A percentile compares a stretch with the other conserved stretches of the same genome.
These are phyloP conservation scores for Tethea ocularis DNA, from an alignment of 2,888 invertebrate species.

Conservation along the genomic window DNA sequence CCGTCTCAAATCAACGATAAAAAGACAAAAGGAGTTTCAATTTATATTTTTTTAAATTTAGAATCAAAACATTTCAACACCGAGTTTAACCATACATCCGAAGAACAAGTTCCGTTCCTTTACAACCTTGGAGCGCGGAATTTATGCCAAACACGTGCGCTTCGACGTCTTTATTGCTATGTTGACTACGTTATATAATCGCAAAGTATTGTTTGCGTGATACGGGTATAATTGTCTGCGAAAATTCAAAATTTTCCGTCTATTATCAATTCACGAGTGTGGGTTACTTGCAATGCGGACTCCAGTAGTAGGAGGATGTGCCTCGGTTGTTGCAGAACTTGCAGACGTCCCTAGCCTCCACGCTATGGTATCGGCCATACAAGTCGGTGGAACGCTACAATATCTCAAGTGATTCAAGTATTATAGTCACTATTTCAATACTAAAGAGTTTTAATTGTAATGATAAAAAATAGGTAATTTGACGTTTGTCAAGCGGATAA, in stretches of 20 bases:
- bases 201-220: conserved; percentile 16
- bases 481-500: too few species aligned
- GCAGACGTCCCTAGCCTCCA: too few species aligned
- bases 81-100: conserved; percentile 11
- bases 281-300: too few species aligned
- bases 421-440: too few species aligned
- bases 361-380: too few species aligned
- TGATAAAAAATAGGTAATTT: too few species aligned
- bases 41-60: not conserved
- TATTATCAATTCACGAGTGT: too few species aligned
- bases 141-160: conserved; percentile 60
- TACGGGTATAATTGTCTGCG: conserved; percentile 13
- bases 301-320: too few species aligned
- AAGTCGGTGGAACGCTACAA: too few species aligned
- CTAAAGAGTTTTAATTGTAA: too few species aligned
- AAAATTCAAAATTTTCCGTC: conserved; percentile 12
- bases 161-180: conserved; percentile 27
- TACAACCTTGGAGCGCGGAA: conserved; percentile 47
- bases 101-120: conserved; percentile 27
- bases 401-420: too few species aligned
- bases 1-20: not conserved
- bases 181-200: conserved; percentile 30
- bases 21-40: not conserved
- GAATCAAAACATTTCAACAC: conserved; percentile 9
- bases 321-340: too few species aligned